Conservation (phyloP, 2,797 vertebrate species). For the Phalanger gymnotis region DNA sequence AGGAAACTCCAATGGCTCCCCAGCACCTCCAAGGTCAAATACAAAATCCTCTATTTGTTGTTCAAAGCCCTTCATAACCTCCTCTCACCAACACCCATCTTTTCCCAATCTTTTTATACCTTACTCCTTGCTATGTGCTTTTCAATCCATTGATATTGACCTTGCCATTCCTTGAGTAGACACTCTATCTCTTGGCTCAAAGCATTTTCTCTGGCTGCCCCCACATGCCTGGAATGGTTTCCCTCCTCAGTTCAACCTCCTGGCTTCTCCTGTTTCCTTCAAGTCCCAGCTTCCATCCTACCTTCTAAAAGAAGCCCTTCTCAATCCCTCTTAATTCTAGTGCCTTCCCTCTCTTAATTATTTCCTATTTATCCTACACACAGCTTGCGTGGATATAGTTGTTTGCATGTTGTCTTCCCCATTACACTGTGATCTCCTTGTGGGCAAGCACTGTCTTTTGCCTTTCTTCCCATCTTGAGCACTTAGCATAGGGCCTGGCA, state of each 20-base stretch:
- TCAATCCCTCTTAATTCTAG: neutral
- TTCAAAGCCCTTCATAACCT: neutral
- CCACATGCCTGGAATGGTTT: neutral
- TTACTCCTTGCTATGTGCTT: neutral
- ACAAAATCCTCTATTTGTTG: neutral
- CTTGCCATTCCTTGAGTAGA: neutral
- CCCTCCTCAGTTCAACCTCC: neutral
- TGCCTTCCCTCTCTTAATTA: neutral
- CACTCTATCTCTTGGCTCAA: neutral
- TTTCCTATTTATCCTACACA: neutral
- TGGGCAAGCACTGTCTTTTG: neutral
- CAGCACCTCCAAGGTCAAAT: neutral
- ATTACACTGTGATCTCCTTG: neutral
- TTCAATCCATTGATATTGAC: neutral
- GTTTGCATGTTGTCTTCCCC: neutral
- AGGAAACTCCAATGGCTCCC: no score
- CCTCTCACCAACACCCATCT: neutral
- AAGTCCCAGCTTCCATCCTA: neutral
- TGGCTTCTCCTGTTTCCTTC: neutral
- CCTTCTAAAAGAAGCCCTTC: neutral
- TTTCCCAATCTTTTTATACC: neutral
- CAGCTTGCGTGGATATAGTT: neutral
- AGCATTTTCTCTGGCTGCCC: neutral
- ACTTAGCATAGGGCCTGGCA: neutral
- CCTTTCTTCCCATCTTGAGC: neutral